These are phyloP conservation scores for Drosophila busckii DNA, from an alignment of 1,140 invertebrate species.

Conservation along the genomic window DNA sequence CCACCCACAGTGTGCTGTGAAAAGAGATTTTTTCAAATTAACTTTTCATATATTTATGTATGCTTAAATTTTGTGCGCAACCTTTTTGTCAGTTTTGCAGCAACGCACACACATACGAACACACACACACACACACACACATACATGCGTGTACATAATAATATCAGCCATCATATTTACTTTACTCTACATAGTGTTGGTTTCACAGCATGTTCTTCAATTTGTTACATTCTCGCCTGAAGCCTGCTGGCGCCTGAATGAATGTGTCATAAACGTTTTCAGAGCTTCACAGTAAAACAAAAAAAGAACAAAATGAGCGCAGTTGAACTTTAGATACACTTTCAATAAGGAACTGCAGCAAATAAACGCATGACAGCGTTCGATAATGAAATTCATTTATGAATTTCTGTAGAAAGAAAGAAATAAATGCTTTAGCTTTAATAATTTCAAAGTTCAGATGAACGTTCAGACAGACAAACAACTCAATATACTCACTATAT, in stretches of 20 bases:
- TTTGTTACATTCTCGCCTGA: conserved; percentile 35
- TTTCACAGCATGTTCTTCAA: conserved; percentile 35
- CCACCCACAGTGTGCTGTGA: conserved; percentile 50
- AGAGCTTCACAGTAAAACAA: conserved; percentile 20
- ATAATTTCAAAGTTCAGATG: background rate
- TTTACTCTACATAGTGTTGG: conserved; percentile 5
- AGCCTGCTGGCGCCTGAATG: conserved; percentile 37
- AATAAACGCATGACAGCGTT: too few relatives aligned
- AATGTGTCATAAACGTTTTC: conserved; percentile 63
- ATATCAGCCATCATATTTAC: conserved; percentile 3
- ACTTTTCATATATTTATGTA: conserved; percentile 77
- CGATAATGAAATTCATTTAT: too few relatives aligned
- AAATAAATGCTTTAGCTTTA: background rate
- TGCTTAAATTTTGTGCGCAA: conserved; percentile 58
- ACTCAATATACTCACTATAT: too few relatives aligned
- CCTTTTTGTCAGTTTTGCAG: conserved; percentile 38
- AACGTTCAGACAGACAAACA: background rate
- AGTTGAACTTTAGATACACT: too few relatives aligned
- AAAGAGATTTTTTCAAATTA: conserved; percentile 78
- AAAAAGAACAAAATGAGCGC: background rate
- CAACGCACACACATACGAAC: conserved; percentile 12
- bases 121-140: conserved; percentile 4
- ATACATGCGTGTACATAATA: conserved; percentile 8
- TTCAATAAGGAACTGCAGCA: too few relatives aligned
- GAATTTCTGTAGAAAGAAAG: too few relatives aligned